Base-by-base conservation (phyloP, 2,797 vertebrate species). In the Cottoperca gobio region DNA sequence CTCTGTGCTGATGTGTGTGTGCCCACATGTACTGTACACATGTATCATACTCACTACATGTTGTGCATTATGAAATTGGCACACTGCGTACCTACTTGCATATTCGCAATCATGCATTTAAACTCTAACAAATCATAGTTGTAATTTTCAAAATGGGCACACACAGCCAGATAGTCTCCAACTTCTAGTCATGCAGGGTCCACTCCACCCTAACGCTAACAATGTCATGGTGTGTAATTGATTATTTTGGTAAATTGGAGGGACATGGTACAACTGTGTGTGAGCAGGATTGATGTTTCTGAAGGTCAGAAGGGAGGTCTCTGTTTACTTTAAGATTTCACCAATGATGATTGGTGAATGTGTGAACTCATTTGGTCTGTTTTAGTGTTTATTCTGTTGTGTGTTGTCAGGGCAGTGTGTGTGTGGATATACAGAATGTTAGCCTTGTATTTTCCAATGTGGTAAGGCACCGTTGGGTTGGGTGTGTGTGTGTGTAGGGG, bases 291-390 rank as follows among this genome's bases (percentile, higher is more conserved):
- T 64, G 26, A 72, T 76, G 72, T 62, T 52, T 70, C 50, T 73
- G 52, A 57, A 46, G 19, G 55, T 67, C 58, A 63, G 50, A 73
- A 72, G 75, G 52, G 66, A 73, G 79, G 75, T 61, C 74, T 81
- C 40, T 81, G 63, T 81, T 81, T 82, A 75, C 45, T 78, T 70
- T 68, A 78, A 63, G 55, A 80, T 73, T 80, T 84, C 70, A 78
- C 70, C 63, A 65, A 37, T 78, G 70, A 78, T 80, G 64, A 84
- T 79, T 76, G 48, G 55, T n/a, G 31, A 67, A 71, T 76, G 79
- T 83, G 78, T 83, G 79, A 76, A 73, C 69, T 21, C 73, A 52
- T 63, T 65, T 73, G 66, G 57, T 79, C 48, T 79, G 46, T 61
- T 67, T 70, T 35, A n/a, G 19, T 53, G 21, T 6, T 21, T 69